Evolutionary conservation across 2,113 vertebrate species (phyloP).

Genomic region (Mixornis gularis): DNA sequence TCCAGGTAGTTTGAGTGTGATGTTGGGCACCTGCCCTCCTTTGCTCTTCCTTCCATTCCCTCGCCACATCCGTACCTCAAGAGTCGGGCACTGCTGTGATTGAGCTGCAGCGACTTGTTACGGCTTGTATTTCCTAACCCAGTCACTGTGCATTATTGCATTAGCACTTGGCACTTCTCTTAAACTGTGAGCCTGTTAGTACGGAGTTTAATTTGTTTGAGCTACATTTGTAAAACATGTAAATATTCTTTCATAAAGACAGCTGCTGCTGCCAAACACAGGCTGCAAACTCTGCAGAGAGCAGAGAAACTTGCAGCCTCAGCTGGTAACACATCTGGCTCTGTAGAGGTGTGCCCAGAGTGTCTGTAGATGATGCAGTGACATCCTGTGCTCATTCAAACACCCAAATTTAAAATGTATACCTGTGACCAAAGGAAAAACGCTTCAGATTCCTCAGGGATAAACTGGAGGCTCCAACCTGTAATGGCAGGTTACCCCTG

Average conservation of each 20-base stretch:
- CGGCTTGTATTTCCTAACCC: slow-evolving; percentile 35
- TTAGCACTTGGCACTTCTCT: slow-evolving; percentile 58
- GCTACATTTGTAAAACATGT: slow-evolving; percentile 51
- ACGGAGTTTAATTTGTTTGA: slow-evolving; percentile 65
- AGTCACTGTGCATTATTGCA: slow-evolving; percentile 45
- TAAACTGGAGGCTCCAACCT: background rate
- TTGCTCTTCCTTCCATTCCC: background rate
- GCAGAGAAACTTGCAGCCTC: background rate
- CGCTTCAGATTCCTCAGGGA: background rate
- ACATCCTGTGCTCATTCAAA: background rate
- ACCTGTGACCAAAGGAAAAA: background rate
- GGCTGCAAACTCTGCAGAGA: background rate
- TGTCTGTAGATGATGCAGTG: background rate
- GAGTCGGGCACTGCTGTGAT: background rate
- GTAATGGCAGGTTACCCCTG: background rate
- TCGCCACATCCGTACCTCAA: background rate
- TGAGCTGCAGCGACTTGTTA: slow-evolving; percentile 32
- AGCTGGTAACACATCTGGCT: background rate
- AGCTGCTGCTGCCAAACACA: background rate
- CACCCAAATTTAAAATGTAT: background rate
- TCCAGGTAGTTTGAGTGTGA: background rate
- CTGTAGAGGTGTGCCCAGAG: background rate
- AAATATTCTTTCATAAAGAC: slow-evolving; percentile 38
- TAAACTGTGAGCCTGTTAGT: slow-evolving; percentile 63
- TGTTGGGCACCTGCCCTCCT: background rate